Percentiles rank a stretch among this genome's conserved stretches.
Conservation (phyloP, 2,113 vertebrate genomes). For the Sitta europaea region DNA sequence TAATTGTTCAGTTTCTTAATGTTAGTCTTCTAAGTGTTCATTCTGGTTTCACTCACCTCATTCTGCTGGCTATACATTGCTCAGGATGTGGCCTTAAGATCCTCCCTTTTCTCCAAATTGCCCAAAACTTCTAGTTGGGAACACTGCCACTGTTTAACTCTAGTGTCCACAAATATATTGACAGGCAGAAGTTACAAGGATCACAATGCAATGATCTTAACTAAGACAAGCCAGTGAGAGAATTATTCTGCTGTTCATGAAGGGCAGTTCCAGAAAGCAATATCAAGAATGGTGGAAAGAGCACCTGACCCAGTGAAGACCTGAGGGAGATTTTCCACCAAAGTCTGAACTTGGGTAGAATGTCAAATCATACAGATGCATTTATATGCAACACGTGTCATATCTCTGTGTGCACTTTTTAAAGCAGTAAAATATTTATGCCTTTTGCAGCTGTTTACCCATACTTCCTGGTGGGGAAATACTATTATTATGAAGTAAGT, state of each 20-base stretch:
- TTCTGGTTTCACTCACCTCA: neutral
- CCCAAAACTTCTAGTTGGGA: neutral
- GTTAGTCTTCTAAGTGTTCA: neutral
- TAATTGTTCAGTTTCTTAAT: neutral
- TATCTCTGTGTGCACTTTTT: neutral
- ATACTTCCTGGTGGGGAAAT: neutral
- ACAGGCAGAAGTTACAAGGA: neutral
- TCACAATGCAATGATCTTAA: neutral
- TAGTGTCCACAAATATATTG: neutral
- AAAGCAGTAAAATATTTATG: neutral
- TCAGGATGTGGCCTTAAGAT: neutral
- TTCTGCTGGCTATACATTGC: neutral
- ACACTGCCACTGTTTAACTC: neutral
- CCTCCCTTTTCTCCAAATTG: neutral
- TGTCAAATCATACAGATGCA: neutral
- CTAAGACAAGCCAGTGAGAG: neutral
- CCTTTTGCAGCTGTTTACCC: neutral
- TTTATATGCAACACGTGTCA: neutral
- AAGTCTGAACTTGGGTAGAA: neutral
- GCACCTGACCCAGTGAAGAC: neutral
- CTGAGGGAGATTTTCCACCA: neutral
- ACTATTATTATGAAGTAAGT: neutral
- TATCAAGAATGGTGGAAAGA: neutral
- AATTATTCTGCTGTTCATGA: neutral
- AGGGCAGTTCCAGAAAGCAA: neutral